Evolutionary conservation across 2,113 vertebrate genomes (phyloP), one percentile per base, ranked within the genome.

Genomic region (Corythaeola cristata): DNA sequence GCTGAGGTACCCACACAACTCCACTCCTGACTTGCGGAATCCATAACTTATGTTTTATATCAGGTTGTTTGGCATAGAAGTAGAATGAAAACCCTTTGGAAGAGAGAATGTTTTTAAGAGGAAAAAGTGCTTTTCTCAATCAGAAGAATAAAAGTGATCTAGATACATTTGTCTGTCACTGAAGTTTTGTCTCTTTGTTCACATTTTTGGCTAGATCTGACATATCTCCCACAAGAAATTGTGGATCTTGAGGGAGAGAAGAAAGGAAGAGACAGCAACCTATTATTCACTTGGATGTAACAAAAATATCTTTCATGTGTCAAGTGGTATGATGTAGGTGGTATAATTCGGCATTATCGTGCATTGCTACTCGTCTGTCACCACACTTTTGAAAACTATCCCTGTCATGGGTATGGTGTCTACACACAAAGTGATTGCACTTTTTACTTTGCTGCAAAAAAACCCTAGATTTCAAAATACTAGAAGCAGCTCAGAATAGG

Each of bases 281-380:
- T 85, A 91, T 92, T 95, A 94, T 89, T 79, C 67, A 88, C 75
- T 73, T 67, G 85, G 73, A 85, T 86, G 73, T 64, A 88, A 92
- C 41, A 93, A 93, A 92, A 95, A 89, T 82, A 95, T 60, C 68
- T 77, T 84, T 63, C 14, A 59, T 41, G 41, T 90, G 88, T 88
- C 86, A 94, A 89, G 44, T n/a, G 52, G 49, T 78, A 81, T 1
- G 0, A 73, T 26, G 93, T 92, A 94, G 89, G 81, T 94, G 90
- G 95, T 93, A 96, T 94, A 95, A 92, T 88, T 82, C 88, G 58
- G 58, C 69, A 88, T 93, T 92, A 95, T 80, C 49, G 26, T 93
- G 59, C 60, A 76, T 87, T 63, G 55, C 79, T 95, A 71, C 89
- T 93, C 3, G 24, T 96, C 90, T 94, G 85, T 95, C 87, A 75